A percentile compares a stretch with the other conserved stretches of the same genome.
Evolutionary conservation across 2,888 invertebrate species (phyloP).

Genomic region (Ernsta delagoae): DNA sequence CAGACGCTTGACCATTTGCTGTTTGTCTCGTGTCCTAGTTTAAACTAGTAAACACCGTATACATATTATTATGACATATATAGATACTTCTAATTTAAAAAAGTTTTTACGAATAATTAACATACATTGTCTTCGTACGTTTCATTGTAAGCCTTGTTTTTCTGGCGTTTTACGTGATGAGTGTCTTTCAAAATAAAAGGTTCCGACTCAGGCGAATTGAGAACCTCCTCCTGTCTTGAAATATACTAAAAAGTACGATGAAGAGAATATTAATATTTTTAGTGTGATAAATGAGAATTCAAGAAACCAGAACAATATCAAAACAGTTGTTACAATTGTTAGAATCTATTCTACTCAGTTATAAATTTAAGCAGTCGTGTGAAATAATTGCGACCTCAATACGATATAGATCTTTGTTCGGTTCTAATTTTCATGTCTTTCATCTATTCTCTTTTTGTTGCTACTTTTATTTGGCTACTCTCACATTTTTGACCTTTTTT

Average conservation of each 20-base stretch:
- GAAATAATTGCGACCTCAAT: slow-evolving; percentile 55
- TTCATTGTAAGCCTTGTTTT: too few species aligned
- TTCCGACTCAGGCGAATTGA: too few species aligned
- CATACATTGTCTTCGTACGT: too few species aligned
- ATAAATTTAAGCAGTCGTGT: slow-evolving; percentile 57
- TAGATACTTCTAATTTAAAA: too few species aligned
- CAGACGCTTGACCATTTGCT: slow-evolving; percentile 15
- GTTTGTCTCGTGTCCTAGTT: slow-evolving; percentile 10
- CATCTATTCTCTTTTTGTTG: slow-evolving; percentile 34
- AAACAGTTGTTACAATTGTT: slow-evolving; percentile 27
- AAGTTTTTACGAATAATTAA: too few species aligned
- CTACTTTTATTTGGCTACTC: slow-evolving; percentile 11
- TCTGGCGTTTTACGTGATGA: too few species aligned
- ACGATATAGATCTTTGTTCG: slow-evolving; percentile 45
- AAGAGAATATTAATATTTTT: too few species aligned
- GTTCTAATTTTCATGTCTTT: slow-evolving; percentile 38
- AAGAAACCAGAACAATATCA: slow-evolving; percentile 24
- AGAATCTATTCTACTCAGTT: slow-evolving; percentile 44
- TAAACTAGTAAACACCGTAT: too few species aligned
- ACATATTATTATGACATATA: too few species aligned
- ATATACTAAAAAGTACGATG: too few species aligned
- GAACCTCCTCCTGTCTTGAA: neutral
- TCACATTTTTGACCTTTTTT: slow-evolving; percentile 8
- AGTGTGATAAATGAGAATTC: neutral
- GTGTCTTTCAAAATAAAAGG: too few species aligned